A percentile compares a stretch with the other conserved stretches of the same genome.
phyloP scores from a whole-genome alignment of 2,797 vertebrate species.

The Xenentodon cancila region DNA sequence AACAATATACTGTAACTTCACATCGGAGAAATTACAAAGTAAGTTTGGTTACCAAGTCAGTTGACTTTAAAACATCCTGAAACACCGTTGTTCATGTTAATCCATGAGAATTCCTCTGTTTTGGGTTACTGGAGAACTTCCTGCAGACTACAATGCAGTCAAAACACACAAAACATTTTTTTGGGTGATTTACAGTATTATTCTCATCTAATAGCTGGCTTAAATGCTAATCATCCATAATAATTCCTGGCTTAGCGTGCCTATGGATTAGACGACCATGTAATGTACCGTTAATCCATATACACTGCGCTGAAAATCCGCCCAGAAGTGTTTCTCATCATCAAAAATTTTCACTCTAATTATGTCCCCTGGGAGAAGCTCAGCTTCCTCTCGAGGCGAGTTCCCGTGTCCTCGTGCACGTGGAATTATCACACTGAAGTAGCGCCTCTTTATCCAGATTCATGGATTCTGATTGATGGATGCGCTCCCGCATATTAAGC shows the following conservation, averaged over 20 bases:
- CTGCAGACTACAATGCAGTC: constrained; percentile 34
- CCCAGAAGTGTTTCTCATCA: constrained; percentile 64
- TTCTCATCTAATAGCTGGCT: constrained; percentile 65
- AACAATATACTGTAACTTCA: too few species aligned
- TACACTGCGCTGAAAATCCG: constrained; percentile 59
- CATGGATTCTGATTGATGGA: constrained; percentile 24
- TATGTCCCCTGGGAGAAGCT: constrained; percentile 66
- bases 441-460: neutral
- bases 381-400: constrained; percentile 50
- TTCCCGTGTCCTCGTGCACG: constrained; percentile 23
- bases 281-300: constrained; percentile 75
- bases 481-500: constrained; percentile 14
- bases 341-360: constrained; percentile 65
- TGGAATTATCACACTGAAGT: neutral
- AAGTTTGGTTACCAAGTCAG: too few species aligned
- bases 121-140: constrained; percentile 34
- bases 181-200: constrained; percentile 69
- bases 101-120: constrained; percentile 16
- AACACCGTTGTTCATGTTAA: constrained; percentile 8
- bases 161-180: constrained; percentile 55
- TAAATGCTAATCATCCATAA: constrained; percentile 68
- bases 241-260: constrained; percentile 69
- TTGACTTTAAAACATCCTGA: constrained; percentile 25
- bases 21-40: too few species aligned
- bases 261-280: constrained; percentile 70